phyloP scores from a whole-genome alignment of 2,888 invertebrate species.

The Temnothorax ravouxi region DNA sequence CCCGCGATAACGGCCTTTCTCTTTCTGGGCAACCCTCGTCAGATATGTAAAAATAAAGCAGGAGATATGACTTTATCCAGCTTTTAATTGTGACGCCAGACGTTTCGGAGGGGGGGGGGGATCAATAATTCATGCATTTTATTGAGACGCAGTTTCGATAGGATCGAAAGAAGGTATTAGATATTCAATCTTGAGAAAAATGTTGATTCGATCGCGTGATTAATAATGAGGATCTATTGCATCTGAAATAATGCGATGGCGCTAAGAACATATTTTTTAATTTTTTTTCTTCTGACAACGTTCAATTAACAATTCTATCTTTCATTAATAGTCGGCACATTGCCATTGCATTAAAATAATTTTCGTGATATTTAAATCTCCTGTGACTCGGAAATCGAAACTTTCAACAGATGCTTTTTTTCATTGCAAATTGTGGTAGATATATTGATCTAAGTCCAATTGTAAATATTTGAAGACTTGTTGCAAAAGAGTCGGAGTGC shows the following conservation, averaged over 20 bases:
- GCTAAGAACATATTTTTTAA: not conserved
- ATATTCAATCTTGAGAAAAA: not conserved
- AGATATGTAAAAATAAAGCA: conserved; percentile 37
- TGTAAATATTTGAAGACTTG: not conserved
- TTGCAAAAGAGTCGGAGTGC: not conserved
- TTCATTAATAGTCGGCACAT: not conserved
- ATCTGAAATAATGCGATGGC: not conserved
- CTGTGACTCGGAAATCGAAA: not conserved
- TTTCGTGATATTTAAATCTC: not conserved
- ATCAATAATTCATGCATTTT: conserved; percentile 32
- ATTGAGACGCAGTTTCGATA: conserved; percentile 16
- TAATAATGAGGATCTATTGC: not conserved
- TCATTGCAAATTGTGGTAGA: not conserved
- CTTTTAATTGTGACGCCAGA: conserved; percentile 44
- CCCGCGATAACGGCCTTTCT: conserved; percentile 41
- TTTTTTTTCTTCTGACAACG: not conserved
- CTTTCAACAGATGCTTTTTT: not conserved
- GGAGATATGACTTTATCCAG: conserved; percentile 45
- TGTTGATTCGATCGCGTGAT: not conserved
- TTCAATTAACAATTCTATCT: not conserved
- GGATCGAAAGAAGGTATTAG: not conserved
- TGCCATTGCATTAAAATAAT: not conserved
- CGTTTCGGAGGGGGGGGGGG: not conserved
- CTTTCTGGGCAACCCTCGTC: conserved; percentile 37
- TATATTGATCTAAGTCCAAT: not conserved